phyloP scores from a whole-genome alignment of 2,797 vertebrate species.

The Clarias platycephalus region DNA sequence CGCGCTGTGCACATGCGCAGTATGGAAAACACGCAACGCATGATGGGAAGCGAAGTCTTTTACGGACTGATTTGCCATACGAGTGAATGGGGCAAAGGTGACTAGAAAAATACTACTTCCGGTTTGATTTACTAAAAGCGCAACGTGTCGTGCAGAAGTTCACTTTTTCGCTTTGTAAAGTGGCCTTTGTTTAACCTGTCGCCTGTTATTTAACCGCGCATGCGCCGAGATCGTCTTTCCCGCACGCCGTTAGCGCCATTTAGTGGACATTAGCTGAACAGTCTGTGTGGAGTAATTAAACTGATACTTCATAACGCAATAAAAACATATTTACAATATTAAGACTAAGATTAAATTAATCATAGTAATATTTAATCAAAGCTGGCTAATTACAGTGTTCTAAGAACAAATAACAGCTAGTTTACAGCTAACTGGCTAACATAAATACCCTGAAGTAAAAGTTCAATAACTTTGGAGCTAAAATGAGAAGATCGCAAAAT shows the following conservation, averaged over 20 bases:
- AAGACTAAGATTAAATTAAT: neutral
- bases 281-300: neutral
- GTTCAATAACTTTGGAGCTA: neutral
- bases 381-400: neutral
- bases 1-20: conserved; percentile 15
- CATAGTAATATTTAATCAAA: neutral
- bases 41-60: conserved; percentile 40
- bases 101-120: conserved; percentile 50
- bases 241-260: neutral
- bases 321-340: neutral
- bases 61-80: too few relatives aligned
- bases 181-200: neutral
- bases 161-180: neutral
- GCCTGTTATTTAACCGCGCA: neutral
- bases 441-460: neutral
- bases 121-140: neutral
- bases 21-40: neutral
- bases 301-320: neutral
- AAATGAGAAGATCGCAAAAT: neutral
- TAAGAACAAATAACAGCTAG: neutral
- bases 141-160: conserved; percentile 48
- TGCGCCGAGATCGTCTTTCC: neutral
- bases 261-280: neutral
- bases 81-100: rapidly evolving
- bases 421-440: neutral